These are phyloP conservation scores for Catocala fraxini DNA, from an alignment of 2,888 invertebrate species.

Conservation along the genomic window DNA sequence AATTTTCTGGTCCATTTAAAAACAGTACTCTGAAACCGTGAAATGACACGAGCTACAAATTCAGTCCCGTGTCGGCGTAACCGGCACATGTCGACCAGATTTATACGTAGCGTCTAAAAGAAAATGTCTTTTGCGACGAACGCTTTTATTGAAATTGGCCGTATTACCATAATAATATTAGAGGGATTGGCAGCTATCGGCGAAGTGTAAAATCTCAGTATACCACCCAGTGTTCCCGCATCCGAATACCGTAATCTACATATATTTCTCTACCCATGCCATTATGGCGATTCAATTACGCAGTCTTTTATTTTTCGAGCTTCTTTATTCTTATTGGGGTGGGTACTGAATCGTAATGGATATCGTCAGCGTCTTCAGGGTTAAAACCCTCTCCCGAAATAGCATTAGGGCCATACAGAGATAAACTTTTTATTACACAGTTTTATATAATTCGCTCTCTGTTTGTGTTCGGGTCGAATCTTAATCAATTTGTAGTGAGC, in stretches of 20 bases:
- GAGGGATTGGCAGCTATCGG: conserved; percentile 84
- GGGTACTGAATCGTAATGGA: conserved; percentile 62
- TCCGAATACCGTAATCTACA: conserved; percentile 66
- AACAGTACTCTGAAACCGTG: conserved; percentile 55
- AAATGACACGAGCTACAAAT: conserved; percentile 79
- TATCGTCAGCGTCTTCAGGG: conserved; percentile 59
- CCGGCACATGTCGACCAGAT: conserved; percentile 77
- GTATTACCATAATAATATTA: conserved; percentile 87
- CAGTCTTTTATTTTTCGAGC: conserved; percentile 70
- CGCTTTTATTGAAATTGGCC: conserved; percentile 86
- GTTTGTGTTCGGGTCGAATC: conserved; percentile 41
- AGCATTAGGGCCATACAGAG: conserved; percentile 53
- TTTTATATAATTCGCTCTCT: conserved; percentile 53
- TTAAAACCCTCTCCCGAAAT: conserved; percentile 54
- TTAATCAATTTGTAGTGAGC: conserved; percentile 51
- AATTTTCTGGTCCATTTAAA: conserved; percentile 44
- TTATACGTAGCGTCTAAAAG: conserved; percentile 74
- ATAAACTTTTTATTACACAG: conserved; percentile 57
- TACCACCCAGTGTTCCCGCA: conserved; percentile 74
- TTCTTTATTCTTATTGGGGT: conserved; percentile 66
- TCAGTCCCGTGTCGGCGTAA: conserved; percentile 69
- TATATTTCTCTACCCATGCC: conserved; percentile 72
- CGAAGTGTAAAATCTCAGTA: conserved; percentile 81
- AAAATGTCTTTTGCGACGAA: conserved; percentile 75
- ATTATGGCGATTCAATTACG: conserved; percentile 81